phyloP scores from a whole-genome alignment of 2,888 invertebrate genomes.

The Hypomecis punctinalis region DNA sequence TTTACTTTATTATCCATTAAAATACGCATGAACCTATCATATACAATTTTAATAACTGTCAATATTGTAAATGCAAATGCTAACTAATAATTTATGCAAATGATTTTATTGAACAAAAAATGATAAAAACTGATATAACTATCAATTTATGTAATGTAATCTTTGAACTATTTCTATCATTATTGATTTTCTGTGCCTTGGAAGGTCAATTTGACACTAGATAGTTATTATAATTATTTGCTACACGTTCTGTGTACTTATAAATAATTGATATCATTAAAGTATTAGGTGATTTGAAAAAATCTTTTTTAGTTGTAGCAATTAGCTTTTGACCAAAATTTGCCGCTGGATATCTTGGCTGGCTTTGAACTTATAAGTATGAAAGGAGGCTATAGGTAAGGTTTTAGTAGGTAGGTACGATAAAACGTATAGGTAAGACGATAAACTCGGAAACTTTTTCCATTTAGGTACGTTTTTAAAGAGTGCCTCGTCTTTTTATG shows the following conservation, averaged over 20 bases:
- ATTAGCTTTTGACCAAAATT: slow-evolving; percentile 19
- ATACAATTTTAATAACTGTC: too few species aligned
- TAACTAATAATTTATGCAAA: too few species aligned
- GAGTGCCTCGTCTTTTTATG: slow-evolving; percentile 1
- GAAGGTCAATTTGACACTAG: slow-evolving; percentile 50
- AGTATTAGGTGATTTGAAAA: background rate
- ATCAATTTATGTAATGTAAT: too few species aligned
- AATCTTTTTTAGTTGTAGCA: background rate
- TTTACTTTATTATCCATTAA: too few species aligned
- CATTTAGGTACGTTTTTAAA: background rate
- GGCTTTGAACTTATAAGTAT: slow-evolving; percentile 23
- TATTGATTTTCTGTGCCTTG: slow-evolving; percentile 47
- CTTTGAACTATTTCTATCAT: background rate
- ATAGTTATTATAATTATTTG: too few species aligned
- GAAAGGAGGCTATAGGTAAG: slow-evolving; percentile 15
- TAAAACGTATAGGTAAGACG: background rate
- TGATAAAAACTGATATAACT: background rate
- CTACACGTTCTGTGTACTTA: background rate
- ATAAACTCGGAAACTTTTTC: background rate
- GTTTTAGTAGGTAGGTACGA: background rate
- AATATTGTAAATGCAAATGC: too few species aligned
- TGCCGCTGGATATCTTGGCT: slow-evolving; percentile 14
- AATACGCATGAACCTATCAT: too few species aligned
- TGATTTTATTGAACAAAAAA: background rate
- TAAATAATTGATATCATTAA: background rate